Base-by-base conservation (phyloP, 2,113 vertebrate species). In the Halcyon malimbica region DNA sequence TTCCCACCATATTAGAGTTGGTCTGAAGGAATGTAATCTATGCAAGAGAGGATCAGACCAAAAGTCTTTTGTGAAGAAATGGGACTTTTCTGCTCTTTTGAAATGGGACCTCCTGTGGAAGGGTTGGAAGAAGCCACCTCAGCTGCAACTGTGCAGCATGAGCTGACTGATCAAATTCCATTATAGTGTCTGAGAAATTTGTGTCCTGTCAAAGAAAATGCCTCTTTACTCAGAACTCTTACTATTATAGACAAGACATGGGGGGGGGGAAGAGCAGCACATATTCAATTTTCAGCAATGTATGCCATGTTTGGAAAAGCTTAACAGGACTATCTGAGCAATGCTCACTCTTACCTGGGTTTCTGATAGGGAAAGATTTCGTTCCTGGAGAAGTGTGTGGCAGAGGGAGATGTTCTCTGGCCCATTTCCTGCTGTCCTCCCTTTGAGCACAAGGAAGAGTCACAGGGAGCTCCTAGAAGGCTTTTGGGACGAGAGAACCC, bases 341-440 rank as follows among this genome's bases (percentile, higher is more conserved):
- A 29, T 35, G 28, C 18, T 60, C 4, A 31, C 10, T 46, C 35
- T 80, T 75, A 42, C 37, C 48, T 31, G 25, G 25, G 31, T 42
- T 76, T 89, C 51, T 75, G 21, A 51, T 17, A 54, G 19, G 21
- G 33, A 70, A 65, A 23, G 21, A 11, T 51, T 51, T 51, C 31
- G 23, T 67, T 80, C 9, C 8, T 2, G 0, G 16, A 37, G n/a
- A 6, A 82, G 1, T 1, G 0, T 17, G 39, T 46, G 41, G 19
- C 64, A 54, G 39, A 81, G 7, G 8, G 25, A 63, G 7, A 18
- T 0, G 1, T 21, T 62, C 23, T 46, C 14, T 41, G 1, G 0
- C 20, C 26, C 33, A 60, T 18, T 16, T 82, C 29, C 78, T 64
- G n/a, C 11, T 14, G 18, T 41, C 5, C 8, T 89, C 10, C 17